These are phyloP conservation scores for Orthosia incerta DNA, from an alignment of 2,888 invertebrate genomes.

Conservation along the genomic window DNA sequence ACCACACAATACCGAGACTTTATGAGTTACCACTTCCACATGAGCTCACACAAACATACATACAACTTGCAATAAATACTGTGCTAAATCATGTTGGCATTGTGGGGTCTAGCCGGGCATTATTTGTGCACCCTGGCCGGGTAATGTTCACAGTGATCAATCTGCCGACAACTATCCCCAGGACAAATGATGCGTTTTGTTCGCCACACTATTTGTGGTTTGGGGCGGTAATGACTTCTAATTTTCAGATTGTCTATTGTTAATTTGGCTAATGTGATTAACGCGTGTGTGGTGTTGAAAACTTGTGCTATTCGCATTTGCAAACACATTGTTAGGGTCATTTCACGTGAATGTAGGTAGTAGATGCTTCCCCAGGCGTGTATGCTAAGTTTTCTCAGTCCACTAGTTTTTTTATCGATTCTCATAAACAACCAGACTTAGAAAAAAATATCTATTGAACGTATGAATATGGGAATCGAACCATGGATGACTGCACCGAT, in stretches of 20 bases:
- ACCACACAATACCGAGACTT: constrained; percentile 22
- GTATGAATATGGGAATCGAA: constrained; percentile 35
- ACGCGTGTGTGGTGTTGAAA: constrained; percentile 1
- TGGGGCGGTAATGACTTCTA: constrained; percentile 32
- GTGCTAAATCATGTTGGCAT: constrained; percentile 68
- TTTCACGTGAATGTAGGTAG: neutral
- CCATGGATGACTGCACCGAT: constrained; percentile 26
- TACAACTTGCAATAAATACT: constrained; percentile 53
- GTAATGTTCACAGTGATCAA: constrained; percentile 61
- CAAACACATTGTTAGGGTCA: constrained; percentile 22
- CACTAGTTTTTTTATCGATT: constrained; percentile 21
- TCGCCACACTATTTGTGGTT: constrained; percentile 33
- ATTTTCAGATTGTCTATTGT: constrained; percentile 51
- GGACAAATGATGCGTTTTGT: constrained; percentile 68
- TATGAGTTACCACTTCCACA: constrained; percentile 44
- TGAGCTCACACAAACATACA: constrained; percentile 28
- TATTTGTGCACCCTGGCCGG: constrained; percentile 33
- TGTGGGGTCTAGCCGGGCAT: constrained; percentile 23
- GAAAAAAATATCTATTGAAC: constrained; percentile 40
- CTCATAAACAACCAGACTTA: constrained; percentile 14
- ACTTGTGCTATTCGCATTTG: constrained; percentile 8
- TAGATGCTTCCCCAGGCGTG: neutral
- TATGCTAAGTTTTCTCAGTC: constrained; percentile 10
- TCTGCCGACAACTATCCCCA: constrained; percentile 59
- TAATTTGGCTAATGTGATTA: constrained; percentile 39